A percentile compares a stretch with the other conserved stretches of the same genome.
Evolutionary conservation across 1,140 invertebrate species (phyloP).

Genomic region (Battus philenor): DNA sequence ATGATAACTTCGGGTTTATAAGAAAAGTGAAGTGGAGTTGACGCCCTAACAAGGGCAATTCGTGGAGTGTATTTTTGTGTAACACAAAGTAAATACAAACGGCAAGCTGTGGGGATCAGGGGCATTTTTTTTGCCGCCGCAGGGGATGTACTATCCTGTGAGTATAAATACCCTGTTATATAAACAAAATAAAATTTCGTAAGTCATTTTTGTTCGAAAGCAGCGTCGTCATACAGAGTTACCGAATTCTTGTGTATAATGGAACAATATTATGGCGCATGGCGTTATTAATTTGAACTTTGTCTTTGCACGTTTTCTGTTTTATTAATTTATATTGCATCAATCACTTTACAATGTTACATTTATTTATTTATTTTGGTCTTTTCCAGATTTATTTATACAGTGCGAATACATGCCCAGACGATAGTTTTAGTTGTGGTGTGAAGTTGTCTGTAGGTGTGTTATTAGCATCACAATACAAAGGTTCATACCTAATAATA

Average conservation of each 20-base stretch:
- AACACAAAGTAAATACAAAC: slow-evolving; percentile 81
- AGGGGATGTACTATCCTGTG: slow-evolving; percentile 95
- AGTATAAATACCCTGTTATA: slow-evolving; percentile 70
- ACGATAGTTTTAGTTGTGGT: slow-evolving; percentile 9
- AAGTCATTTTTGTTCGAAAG: slow-evolving; percentile 6
- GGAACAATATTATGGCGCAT: slow-evolving; percentile 44
- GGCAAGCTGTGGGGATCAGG: slow-evolving; percentile 95
- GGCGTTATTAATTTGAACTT: slow-evolving; percentile 28
- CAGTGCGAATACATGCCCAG: slow-evolving; percentile 6
- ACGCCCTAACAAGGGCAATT: slow-evolving; percentile 57
- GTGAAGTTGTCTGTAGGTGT: slow-evolving; percentile 12
- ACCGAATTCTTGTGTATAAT: not conserved
- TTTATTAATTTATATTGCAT: not conserved
- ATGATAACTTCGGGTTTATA: slow-evolving; percentile 67
- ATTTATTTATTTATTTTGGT: not conserved
- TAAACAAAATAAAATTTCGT: slow-evolving; percentile 8
- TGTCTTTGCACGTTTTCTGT: not conserved
- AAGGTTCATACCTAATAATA: slow-evolving; percentile 15
- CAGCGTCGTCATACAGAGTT: not conserved
- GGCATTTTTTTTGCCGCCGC: slow-evolving; percentile 93
- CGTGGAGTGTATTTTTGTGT: slow-evolving; percentile 75
- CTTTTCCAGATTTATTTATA: not conserved
- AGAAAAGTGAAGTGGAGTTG: slow-evolving; percentile 63
- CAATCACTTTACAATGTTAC: not conserved
- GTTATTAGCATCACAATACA: slow-evolving; percentile 17